Evolutionary conservation across 2,888 invertebrate species (phyloP).

Genomic region (Elgonia sp.): DNA sequence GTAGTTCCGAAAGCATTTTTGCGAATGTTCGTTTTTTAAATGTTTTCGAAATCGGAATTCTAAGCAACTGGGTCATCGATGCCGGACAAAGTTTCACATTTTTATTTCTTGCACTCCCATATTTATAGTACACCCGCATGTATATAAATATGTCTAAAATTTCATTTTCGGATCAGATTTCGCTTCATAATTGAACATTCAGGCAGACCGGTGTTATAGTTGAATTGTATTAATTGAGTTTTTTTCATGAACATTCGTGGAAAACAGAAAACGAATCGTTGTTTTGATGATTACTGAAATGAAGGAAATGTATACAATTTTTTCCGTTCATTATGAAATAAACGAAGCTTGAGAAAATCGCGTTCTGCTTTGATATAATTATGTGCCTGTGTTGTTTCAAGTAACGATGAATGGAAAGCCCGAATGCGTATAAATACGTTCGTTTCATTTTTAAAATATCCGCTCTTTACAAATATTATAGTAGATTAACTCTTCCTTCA

Average conservation of each 20-base stretch:
- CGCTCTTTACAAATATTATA: neutral
- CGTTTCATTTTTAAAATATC: neutral
- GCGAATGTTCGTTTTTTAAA: conserved; percentile 41
- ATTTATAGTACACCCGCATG: conserved; percentile 1
- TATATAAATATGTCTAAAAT: neutral
- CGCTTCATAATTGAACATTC: conserved; percentile 13
- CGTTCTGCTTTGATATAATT: neutral
- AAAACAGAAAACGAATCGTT: conserved; percentile 1
- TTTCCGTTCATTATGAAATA: neutral
- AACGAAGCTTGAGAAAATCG: conserved; percentile 6
- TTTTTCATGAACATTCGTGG: neutral
- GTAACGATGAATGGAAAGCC: neutral
- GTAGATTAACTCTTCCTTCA: neutral
- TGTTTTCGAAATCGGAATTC: conserved; percentile 34
- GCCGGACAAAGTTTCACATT: conserved; percentile 39
- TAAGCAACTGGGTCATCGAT: conserved; percentile 55
- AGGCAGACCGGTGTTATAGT: neutral
- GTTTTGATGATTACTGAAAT: conserved; percentile 17
- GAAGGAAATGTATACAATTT: conserved; percentile 2
- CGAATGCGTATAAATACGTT: neutral
- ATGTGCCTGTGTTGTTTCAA: neutral
- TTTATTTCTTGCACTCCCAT: conserved; percentile 29
- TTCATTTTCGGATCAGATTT: conserved; percentile 5
- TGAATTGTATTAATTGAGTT: neutral
- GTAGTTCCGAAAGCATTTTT: conserved; percentile 43